Evolutionary conservation across 2,888 invertebrate species (phyloP).

Genomic region (Aquatica leii): DNA sequence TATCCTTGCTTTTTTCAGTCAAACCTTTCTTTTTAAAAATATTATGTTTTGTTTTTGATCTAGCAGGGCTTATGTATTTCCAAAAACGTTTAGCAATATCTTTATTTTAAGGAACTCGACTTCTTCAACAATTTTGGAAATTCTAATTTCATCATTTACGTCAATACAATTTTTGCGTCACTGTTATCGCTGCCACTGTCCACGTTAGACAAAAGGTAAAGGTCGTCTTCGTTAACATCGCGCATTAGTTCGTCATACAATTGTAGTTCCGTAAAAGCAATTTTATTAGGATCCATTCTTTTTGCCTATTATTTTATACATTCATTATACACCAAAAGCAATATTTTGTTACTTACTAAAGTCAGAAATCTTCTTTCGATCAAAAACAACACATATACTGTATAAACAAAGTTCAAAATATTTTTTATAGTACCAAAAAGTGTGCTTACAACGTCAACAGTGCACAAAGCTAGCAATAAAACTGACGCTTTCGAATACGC

Average conservation of each 20-base stretch:
- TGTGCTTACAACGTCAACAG: background rate
- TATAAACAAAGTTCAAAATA: too few relatives aligned
- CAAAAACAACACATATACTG: too few relatives aligned
- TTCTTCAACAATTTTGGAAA: constrained; percentile 10
- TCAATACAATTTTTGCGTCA: constrained; percentile 7
- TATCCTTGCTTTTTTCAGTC: constrained; percentile 9
- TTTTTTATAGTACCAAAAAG: background rate
- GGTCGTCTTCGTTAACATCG: constrained; percentile 10
- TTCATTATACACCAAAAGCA: background rate
- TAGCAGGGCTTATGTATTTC: constrained; percentile 12
- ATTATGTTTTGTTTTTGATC: too few relatives aligned
- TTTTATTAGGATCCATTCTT: background rate
- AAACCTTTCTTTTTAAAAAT: constrained; percentile 6
- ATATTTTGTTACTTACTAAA: background rate
- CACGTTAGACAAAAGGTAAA: constrained; percentile 1
- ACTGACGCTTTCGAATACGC: background rate
- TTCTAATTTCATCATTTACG: constrained; percentile 8
- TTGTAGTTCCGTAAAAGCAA: too few relatives aligned
- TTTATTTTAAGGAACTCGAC: constrained; percentile 9
- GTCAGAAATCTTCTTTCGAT: too few relatives aligned
- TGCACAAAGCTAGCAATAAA: background rate
- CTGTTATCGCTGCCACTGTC: constrained; percentile 13
- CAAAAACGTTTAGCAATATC: constrained; percentile 11
- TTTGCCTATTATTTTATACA: background rate
- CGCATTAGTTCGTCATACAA: constrained; percentile 13